phyloP scores from a whole-genome alignment of 2,888 invertebrate species.

The Periphyllus acericola region DNA sequence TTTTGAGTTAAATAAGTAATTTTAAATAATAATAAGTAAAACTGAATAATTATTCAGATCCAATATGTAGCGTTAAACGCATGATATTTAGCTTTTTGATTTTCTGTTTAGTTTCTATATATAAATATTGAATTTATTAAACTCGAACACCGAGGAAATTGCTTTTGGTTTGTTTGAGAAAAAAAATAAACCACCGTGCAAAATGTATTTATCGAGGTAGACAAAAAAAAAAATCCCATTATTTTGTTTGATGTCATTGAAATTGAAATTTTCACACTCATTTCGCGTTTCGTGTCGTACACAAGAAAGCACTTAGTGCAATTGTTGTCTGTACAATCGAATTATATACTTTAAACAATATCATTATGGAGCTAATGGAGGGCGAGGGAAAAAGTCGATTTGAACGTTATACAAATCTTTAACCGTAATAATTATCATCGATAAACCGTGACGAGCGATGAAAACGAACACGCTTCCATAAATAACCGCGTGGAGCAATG shows the following conservation, averaged over 20 bases:
- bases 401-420: background rate
- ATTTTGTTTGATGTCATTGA: constrained; percentile 39
- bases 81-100: constrained; percentile 17
- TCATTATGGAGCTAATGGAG: background rate
- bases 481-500: background rate
- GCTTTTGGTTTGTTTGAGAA: background rate
- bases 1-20: too few species aligned
- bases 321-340: background rate
- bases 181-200: background rate
- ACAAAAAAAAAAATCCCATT: constrained; percentile 11
- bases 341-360: background rate
- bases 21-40: too few species aligned
- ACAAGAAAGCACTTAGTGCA: constrained; percentile 1
- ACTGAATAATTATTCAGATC: too few species aligned
- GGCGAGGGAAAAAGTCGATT: background rate
- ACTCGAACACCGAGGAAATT: background rate
- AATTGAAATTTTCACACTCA: constrained; percentile 31
- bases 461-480: background rate
- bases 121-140: constrained; percentile 34
- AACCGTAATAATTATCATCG: too few species aligned
- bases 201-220: constrained; percentile 38
- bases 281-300: background rate
- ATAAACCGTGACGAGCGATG: too few species aligned
- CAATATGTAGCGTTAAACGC: background rate
- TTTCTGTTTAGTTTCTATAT: background rate